phyloP scores from a whole-genome alignment of 2,888 invertebrate species.

The Hypercompe scribonia region DNA sequence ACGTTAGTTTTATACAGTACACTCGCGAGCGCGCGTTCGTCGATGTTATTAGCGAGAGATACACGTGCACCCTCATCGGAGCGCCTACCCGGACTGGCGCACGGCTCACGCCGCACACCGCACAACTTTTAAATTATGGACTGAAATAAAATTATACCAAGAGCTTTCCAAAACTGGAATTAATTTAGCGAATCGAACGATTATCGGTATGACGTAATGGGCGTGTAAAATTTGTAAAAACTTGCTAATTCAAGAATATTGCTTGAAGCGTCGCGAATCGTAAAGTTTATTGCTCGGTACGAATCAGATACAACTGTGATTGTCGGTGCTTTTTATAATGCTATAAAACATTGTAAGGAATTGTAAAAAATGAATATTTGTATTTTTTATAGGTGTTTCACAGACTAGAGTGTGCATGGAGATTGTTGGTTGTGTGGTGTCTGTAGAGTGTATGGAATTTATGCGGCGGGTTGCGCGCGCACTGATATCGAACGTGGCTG shows the following conservation, averaged over 20 bases:
- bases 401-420: slow-evolving; percentile 26
- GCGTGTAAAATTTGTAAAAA: slow-evolving; percentile 52
- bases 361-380: slow-evolving; percentile 30
- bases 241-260: slow-evolving; percentile 43
- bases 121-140: slow-evolving; percentile 72
- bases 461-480: slow-evolving; percentile 74
- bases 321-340: slow-evolving; percentile 49
- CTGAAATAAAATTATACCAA: slow-evolving; percentile 72
- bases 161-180: slow-evolving; percentile 68
- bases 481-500: slow-evolving; percentile 70
- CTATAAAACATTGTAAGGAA: slow-evolving; percentile 47
- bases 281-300: slow-evolving; percentile 48
- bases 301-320: slow-evolving; percentile 49
- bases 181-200: slow-evolving; percentile 62
- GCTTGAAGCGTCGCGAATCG: slow-evolving; percentile 45
- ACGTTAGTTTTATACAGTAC: slow-evolving; percentile 60
- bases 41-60: slow-evolving; percentile 60
- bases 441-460: slow-evolving; percentile 45
- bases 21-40: slow-evolving; percentile 77
- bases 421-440: slow-evolving; percentile 31
- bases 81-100: slow-evolving; percentile 78
- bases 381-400: slow-evolving; percentile 24
- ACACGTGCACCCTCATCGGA: slow-evolving; percentile 78
- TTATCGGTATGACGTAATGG: slow-evolving; percentile 58
- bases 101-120: slow-evolving; percentile 43